phyloP scores from a whole-genome alignment of 2,113 vertebrate species.

The Oreocharis arfaki region DNA sequence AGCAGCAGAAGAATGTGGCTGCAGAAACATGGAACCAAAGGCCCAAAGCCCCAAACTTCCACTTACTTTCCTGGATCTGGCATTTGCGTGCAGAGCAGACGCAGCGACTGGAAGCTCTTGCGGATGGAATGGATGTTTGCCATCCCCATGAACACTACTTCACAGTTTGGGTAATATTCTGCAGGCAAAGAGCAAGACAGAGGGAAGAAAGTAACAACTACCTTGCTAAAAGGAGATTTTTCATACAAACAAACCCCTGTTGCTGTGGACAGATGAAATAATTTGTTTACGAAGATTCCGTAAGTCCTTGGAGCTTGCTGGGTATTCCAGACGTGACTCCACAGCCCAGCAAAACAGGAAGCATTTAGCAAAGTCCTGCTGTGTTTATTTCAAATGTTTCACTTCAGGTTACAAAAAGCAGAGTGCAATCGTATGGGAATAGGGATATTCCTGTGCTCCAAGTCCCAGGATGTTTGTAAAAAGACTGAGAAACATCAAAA shows the following conservation, averaged over 20 bases:
- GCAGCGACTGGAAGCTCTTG: conserved; percentile 95
- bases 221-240: neutral
- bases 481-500: neutral
- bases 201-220: conserved; percentile 12
- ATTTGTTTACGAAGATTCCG: neutral
- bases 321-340: neutral
- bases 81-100: conserved; percentile 94
- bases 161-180: conserved; percentile 99
- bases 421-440: neutral
- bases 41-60: neutral
- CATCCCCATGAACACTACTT: conserved; percentile 99
- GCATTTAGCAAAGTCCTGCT: neutral
- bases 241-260: neutral
- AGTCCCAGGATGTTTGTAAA: neutral
- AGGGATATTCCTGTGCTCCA: neutral
- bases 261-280: neutral
- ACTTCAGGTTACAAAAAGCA: neutral
- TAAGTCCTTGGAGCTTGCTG: neutral
- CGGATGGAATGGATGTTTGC: conserved; percentile 95
- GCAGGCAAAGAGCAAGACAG: conserved; percentile 10
- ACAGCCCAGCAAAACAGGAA: neutral
- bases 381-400: neutral
- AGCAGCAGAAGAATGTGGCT: neutral
- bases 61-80: conserved; percentile 97
- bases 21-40: neutral